phyloP scores from a whole-genome alignment of 1,140 invertebrate species.

The Leptopilina boulardi region DNA sequence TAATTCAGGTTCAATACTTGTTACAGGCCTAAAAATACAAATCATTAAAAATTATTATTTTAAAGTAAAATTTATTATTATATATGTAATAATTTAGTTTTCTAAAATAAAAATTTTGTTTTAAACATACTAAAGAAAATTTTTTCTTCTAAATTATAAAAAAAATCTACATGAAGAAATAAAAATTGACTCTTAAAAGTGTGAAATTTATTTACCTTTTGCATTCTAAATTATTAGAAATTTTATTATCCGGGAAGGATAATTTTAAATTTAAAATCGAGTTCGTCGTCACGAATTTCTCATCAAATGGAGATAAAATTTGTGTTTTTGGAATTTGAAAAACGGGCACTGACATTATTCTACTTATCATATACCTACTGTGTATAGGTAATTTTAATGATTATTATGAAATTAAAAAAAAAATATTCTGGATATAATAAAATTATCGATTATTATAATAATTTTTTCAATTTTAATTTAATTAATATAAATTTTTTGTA shows the following conservation, averaged over 20 bases:
- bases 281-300: slow-evolving; percentile 46
- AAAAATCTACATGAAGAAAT: neutral
- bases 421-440: no score
- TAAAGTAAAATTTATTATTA: no score
- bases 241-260: slow-evolving; percentile 44
- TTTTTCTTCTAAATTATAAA: neutral
- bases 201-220: slow-evolving; percentile 35
- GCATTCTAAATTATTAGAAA: slow-evolving; percentile 21
- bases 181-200: slow-evolving; percentile 20
- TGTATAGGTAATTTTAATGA: slow-evolving; percentile 51
- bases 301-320: slow-evolving; percentile 37
- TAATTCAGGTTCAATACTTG: slow-evolving; percentile 43
- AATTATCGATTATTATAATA: no score
- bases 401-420: no score
- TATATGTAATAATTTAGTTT: no score
- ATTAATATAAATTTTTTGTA: slow-evolving; percentile 40
- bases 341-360: slow-evolving; percentile 53
- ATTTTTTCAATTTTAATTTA: no score
- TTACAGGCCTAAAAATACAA: slow-evolving; percentile 36
- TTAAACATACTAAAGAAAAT: slow-evolving; percentile 30
- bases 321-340: slow-evolving; percentile 45
- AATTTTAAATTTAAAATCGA: slow-evolving; percentile 55
- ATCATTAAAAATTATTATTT: no score
- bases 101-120: neutral
- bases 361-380: slow-evolving; percentile 54